Evolutionary conservation across 2,113 vertebrate genomes (phyloP).

Genomic region (Corvus hawaiiensis): DNA sequence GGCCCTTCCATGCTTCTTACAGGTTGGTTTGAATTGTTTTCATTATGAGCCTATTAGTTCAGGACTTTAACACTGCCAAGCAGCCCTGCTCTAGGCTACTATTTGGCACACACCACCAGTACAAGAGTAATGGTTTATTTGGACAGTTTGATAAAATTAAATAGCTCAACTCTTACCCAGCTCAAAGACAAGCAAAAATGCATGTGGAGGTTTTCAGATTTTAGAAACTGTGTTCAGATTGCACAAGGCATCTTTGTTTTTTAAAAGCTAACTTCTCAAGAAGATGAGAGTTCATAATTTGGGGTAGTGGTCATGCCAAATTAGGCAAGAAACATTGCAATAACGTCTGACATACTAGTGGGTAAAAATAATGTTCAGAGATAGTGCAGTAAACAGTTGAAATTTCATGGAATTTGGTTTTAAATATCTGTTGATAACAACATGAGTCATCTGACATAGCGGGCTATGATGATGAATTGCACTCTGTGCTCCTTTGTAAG

Average conservation of each 20-base stretch:
- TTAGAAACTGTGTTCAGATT: neutral
- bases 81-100: neutral
- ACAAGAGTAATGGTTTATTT: neutral
- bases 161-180: neutral
- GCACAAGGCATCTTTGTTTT: neutral
- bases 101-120: neutral
- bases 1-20: neutral
- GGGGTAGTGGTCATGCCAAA: neutral
- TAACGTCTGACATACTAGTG: neutral
- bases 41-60: neutral
- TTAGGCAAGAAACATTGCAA: neutral
- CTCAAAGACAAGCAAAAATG: neutral
- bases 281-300: neutral
- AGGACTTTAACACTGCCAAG: neutral
- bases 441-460: neutral
- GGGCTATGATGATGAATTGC: neutral
- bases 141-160: neutral
- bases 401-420: neutral
- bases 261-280: neutral
- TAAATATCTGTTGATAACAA: neutral
- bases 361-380: neutral
- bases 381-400: neutral
- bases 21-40: neutral
- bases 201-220: neutral
- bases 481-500: neutral